A percentile compares a stretch with the other conserved stretches of the same genome.
Evolutionary conservation across 2,113 vertebrate species (phyloP).

Genomic region (Talpa occidentalis): DNA sequence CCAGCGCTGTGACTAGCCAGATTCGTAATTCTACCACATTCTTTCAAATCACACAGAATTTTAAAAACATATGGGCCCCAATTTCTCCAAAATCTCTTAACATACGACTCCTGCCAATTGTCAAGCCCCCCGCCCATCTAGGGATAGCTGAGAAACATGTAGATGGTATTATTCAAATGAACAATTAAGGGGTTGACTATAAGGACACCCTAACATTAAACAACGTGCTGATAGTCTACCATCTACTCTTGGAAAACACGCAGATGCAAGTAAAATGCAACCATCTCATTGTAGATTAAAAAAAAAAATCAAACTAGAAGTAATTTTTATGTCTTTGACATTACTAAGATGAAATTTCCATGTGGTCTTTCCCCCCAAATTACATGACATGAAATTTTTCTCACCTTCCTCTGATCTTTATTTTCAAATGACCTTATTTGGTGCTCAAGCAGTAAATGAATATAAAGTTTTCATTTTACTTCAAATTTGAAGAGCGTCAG

Average conservation of each 20-base stretch:
- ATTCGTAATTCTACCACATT: slow-evolving; percentile 68
- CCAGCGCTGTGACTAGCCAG: slow-evolving; percentile 48
- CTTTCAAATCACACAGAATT: slow-evolving; percentile 70
- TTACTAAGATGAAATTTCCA: slow-evolving; percentile 40
- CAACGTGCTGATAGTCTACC: not conserved
- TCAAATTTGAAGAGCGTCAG: slow-evolving; percentile 44
- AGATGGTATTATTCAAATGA: slow-evolving; percentile 54
- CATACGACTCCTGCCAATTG: slow-evolving; percentile 56
- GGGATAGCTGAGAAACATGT: slow-evolving; percentile 29
- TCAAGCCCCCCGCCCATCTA: slow-evolving; percentile 42
- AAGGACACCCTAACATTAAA: slow-evolving; percentile 21
- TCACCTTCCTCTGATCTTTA: slow-evolving; percentile 27
- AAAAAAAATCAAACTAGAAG: not conserved
- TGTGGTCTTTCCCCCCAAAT: slow-evolving; percentile 22
- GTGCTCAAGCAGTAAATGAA: slow-evolving; percentile 31
- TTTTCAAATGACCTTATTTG: slow-evolving; percentile 51
- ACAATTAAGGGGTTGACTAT: slow-evolving; percentile 36
- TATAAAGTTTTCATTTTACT: slow-evolving; percentile 52
- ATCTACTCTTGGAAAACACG: slow-evolving; percentile 38
- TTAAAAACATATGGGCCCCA: slow-evolving; percentile 69
- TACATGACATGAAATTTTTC: slow-evolving; percentile 23
- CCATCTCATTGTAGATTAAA: not conserved
- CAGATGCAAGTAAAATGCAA: not conserved
- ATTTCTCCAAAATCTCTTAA: slow-evolving; percentile 60
- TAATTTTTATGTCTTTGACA: slow-evolving; percentile 51